Conservation (phyloP, 2,797 vertebrate genomes). For the Alca torda region DNA sequence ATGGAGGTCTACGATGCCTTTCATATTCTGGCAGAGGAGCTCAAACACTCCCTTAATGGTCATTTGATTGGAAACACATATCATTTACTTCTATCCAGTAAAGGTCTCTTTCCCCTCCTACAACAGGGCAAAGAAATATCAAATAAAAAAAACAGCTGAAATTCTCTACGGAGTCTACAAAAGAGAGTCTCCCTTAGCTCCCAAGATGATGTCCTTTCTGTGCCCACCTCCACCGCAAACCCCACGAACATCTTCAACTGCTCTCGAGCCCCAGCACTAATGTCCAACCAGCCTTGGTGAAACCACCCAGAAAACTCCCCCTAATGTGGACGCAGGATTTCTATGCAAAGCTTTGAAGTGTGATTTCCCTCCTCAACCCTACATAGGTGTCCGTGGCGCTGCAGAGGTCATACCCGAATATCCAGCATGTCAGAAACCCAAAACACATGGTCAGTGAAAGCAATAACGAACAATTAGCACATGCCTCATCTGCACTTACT, state of each 20-base stretch:
- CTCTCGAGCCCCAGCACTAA: accelerated
- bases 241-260: not conserved
- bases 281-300: accelerated
- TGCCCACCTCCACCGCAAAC: not conserved
- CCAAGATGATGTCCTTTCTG: not conserved
- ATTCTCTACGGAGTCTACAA: not conserved
- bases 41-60: not conserved
- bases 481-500: slow-evolving; percentile 58
- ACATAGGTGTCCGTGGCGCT: not conserved
- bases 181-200: not conserved
- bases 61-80: not conserved
- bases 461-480: slow-evolving; percentile 1
- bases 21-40: not conserved
- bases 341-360: not conserved
- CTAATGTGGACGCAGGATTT: accelerated
- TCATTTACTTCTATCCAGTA: not conserved
- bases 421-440: not conserved
- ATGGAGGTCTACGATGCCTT: not conserved
- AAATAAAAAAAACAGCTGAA: not conserved
- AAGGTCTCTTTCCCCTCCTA: not conserved
- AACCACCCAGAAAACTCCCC: not conserved
- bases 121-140: not conserved
- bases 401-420: not conserved
- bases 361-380: not conserved
- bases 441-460: not conserved